These are phyloP conservation scores for Octonoba sinensis DNA, from an alignment of 2,888 invertebrate genomes.

Conservation along the genomic window DNA sequence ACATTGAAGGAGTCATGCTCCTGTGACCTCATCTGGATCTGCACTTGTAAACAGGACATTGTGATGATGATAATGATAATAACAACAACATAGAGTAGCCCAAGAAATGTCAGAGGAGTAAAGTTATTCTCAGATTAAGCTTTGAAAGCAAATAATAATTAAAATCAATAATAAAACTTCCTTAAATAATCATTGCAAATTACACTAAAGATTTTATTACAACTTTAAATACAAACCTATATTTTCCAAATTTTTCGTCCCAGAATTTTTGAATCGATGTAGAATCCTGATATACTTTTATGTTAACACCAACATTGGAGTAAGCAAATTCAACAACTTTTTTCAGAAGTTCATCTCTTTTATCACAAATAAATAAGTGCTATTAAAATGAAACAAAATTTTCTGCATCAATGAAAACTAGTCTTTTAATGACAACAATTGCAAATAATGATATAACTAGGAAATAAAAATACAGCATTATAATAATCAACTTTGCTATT, in stretches of 20 bases:
- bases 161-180: too few relatives aligned
- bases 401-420: background rate
- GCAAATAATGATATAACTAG: too few relatives aligned
- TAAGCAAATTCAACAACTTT: constrained; percentile 87
- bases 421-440: background rate
- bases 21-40: too few relatives aligned
- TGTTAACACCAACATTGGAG: constrained; percentile 83
- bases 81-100: too few relatives aligned
- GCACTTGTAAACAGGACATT: too few relatives aligned
- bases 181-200: background rate
- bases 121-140: too few relatives aligned
- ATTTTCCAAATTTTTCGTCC: constrained; percentile 90
- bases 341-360: constrained; percentile 87
- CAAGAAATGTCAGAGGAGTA: too few relatives aligned
- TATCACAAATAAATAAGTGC: constrained; percentile 89
- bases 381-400: constrained; percentile 69
- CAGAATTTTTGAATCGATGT: constrained; percentile 90
- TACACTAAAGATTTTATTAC: background rate
- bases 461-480: too few relatives aligned
- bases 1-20: too few relatives aligned
- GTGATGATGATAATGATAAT: too few relatives aligned
- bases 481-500: too few relatives aligned
- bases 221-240: constrained; percentile 77
- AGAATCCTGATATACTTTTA: constrained; percentile 85
- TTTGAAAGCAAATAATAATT: too few relatives aligned